phyloP scores from a whole-genome alignment of 2,113 vertebrate species.

The Felis chaus region DNA sequence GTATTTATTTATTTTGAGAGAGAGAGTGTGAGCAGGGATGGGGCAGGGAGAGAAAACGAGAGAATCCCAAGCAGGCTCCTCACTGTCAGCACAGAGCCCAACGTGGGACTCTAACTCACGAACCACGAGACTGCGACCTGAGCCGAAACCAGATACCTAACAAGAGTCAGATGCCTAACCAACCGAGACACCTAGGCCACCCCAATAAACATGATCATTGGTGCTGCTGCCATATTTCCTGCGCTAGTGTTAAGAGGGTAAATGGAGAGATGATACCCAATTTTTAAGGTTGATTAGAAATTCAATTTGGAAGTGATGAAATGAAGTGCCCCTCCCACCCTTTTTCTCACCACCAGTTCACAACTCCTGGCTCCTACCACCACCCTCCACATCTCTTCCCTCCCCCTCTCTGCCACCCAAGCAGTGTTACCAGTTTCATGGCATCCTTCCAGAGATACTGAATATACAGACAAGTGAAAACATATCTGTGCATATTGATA shows the following conservation, averaged over 20 bases:
- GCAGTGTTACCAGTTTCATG: neutral
- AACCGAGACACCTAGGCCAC: too few relatives aligned
- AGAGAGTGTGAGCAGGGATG: too few relatives aligned
- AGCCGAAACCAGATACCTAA: too few relatives aligned
- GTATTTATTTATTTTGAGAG: too few relatives aligned
- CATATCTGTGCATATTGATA: neutral
- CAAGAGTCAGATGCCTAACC: too few relatives aligned
- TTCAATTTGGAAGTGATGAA: neutral
- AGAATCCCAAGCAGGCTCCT: too few relatives aligned
- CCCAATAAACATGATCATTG: neutral
- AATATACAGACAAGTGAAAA: neutral
- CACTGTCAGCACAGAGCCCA: too few relatives aligned
- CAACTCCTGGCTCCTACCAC: neutral
- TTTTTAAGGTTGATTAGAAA: neutral
- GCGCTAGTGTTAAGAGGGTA: neutral
- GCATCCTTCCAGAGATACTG: neutral
- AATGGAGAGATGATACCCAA: neutral
- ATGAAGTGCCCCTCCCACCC: neutral
- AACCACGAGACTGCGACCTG: too few relatives aligned
- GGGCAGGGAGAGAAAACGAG: too few relatives aligned
- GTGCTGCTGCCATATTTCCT: neutral
- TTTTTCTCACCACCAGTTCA: neutral
- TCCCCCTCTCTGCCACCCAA: neutral
- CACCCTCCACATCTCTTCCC: rapidly evolving
- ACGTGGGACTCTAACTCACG: too few relatives aligned